Conservation (phyloP, 1,140 invertebrate genomes). For the Camponotus pennsylvanicus region DNA sequence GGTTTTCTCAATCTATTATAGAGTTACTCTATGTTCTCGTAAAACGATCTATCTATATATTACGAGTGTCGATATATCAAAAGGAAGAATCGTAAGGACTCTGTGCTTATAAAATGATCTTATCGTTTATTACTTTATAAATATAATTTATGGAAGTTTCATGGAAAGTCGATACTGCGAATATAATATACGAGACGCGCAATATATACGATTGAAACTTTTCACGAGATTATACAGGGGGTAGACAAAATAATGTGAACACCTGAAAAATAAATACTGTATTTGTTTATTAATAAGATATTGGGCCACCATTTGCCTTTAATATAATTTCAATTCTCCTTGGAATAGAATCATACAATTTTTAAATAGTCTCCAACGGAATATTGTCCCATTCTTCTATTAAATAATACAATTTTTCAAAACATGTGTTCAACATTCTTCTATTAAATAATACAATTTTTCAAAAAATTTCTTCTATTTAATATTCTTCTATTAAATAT, state of each 20-base stretch:
- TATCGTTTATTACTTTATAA: background rate
- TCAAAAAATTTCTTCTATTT: too few relatives aligned
- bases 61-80: conserved; percentile 33
- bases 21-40: background rate
- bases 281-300: background rate
- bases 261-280: too few relatives aligned
- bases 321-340: too few relatives aligned
- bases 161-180: conserved; percentile 2
- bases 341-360: too few relatives aligned
- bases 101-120: background rate
- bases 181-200: background rate
- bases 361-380: too few relatives aligned
- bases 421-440: too few relatives aligned
- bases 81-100: conserved; percentile 12
- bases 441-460: too few relatives aligned
- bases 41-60: background rate
- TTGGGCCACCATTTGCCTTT: background rate
- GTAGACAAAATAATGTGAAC: too few relatives aligned
- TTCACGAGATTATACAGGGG: background rate
- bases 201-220: background rate
- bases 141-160: background rate
- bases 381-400: too few relatives aligned
- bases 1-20: conserved; percentile 47
- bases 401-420: too few relatives aligned
- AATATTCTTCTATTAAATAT: too few relatives aligned